phyloP scores from a whole-genome alignment of 2,113 vertebrate species.

The Bolborhynchus lineola region DNA sequence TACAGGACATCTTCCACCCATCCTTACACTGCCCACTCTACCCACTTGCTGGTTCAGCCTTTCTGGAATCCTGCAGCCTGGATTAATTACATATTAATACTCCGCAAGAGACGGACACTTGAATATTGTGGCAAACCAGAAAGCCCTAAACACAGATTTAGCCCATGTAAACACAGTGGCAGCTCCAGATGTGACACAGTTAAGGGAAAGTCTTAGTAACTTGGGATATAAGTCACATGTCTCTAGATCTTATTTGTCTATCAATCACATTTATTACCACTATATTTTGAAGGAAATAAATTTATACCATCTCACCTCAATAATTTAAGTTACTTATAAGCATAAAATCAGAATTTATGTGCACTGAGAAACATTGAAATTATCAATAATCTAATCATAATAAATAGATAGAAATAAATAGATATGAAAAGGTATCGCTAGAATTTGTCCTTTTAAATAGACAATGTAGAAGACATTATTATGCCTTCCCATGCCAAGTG shows the following conservation, averaged over 20 bases:
- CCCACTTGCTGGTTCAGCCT: background rate
- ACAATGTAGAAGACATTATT: too few relatives aligned
- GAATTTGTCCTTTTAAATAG: too few relatives aligned
- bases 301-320: background rate
- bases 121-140: background rate
- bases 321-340: background rate
- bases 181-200: background rate
- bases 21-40: background rate
- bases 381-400: too few relatives aligned
- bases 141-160: background rate
- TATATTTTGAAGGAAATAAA: background rate
- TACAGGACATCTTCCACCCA: fast-evolving
- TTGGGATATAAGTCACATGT: background rate
- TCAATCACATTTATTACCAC: background rate
- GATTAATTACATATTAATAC: background rate
- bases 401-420: too few relatives aligned
- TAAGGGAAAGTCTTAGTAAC: background rate
- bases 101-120: background rate
- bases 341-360: too few relatives aligned
- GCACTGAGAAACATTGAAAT: too few relatives aligned
- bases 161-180: fast-evolving
- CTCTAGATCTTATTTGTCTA: background rate
- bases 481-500: too few relatives aligned
- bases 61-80: background rate
- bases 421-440: too few relatives aligned